phyloP scores from a whole-genome alignment of 2,113 vertebrate species.

The Sisor rabdophorus region DNA sequence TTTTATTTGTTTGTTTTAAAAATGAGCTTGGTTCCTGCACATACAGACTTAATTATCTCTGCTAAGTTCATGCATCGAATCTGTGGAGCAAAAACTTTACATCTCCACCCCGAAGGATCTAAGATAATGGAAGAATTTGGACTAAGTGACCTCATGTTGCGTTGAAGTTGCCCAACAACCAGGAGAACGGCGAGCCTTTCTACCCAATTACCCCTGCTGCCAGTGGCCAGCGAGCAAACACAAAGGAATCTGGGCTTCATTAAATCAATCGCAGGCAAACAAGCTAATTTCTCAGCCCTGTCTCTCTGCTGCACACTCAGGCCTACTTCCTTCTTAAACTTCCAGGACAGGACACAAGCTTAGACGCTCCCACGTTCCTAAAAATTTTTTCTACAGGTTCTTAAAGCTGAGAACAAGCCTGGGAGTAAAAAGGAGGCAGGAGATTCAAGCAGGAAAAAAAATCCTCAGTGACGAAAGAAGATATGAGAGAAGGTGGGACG shows the following conservation, averaged over 20 bases:
- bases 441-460: not conserved
- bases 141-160: conserved; percentile 75
- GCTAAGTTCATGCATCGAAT: conserved; percentile 52
- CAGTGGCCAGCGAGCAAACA: conserved; percentile 78
- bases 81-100: conserved; percentile 43
- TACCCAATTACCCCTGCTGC: conserved; percentile 89
- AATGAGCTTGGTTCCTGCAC: no score
- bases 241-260: conserved; percentile 89
- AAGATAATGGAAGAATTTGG: conserved; percentile 76
- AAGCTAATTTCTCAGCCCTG: conserved; percentile 81
- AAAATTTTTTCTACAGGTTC: conserved; percentile 6
- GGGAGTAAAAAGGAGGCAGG: not conserved
- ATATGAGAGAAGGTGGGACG: conserved; percentile 10
- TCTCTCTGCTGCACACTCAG: conserved; percentile 13
- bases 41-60: conserved; percentile 42
- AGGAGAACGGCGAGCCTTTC: conserved; percentile 78
- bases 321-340: conserved; percentile 13
- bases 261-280: conserved; percentile 86
- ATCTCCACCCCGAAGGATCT: conserved; percentile 74
- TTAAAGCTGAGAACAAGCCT: not conserved
- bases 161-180: conserved; percentile 80
- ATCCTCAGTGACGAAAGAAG: not conserved
- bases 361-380: not conserved
- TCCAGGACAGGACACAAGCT: not conserved
- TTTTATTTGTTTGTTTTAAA: no score